Base-by-base conservation (phyloP, 2,113 vertebrate species). In the Montifringilla adamsi region DNA sequence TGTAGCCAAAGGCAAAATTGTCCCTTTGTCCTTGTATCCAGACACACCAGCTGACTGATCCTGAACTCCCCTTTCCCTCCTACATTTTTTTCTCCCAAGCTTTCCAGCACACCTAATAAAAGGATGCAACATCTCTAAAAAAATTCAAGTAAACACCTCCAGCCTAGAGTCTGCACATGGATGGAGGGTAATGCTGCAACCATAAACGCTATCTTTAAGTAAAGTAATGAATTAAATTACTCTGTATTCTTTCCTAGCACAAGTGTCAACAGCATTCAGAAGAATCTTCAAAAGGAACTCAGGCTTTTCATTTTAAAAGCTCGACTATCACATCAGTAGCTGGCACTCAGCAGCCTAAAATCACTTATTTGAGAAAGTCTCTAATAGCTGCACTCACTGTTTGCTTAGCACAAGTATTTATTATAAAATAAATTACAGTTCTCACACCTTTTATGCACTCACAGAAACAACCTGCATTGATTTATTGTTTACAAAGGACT, bases 361-460 rank as follows among this genome's bases (percentile, higher is more conserved):
- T 96, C 92, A 94, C 91, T 96, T 96, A 87, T 92, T 97, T 97
- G 69, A 95, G 72, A 49, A 95, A 96, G 95, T 96, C 94, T 68
- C 28, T 95, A 97, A 97, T 68, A 97, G 90, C 75, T 18, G 46
- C 78, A 72, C 58, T 68, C 81, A 66, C 56, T 97, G 95, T 97
- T 96, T 97, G 89, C 93, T 96, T 90, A 96, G 96, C 92, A 95
- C 72, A 95, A 96, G 88, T 88, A 94, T 96, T 97, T 96, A 96
- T 96, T 97, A 92, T 92, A 90, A 97, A 97, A 97, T 93, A 94
- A 97, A 93, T 91, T 86, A 92, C 70, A 87, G 62, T 90, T 91
- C 96, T 94, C 88, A 95, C 95, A 95, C 96, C 95, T 96, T 97
- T 95, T 92, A 95, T 11, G 86, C 95, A 90, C 89, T 91, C 82